phyloP scores from a whole-genome alignment of 2,888 invertebrate species.

The Cerastis rubricosa region DNA sequence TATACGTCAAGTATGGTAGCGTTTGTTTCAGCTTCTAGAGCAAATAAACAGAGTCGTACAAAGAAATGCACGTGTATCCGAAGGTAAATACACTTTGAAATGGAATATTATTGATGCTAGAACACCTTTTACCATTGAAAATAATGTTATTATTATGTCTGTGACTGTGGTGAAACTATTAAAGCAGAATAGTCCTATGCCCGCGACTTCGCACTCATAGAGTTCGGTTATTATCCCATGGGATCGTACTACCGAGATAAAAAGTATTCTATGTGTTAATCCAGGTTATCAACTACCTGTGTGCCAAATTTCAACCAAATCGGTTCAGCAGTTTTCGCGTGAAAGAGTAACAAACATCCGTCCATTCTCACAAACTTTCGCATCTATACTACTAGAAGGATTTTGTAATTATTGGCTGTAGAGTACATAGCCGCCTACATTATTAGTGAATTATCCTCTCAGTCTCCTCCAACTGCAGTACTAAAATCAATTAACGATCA shows the following conservation, averaged over 20 bases:
- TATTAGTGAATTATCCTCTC: background rate
- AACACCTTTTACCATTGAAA: background rate
- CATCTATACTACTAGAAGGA: no score
- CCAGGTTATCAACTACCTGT: no score
- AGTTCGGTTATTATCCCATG: no score
- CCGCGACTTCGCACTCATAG: no score
- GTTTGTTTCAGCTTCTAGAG: constrained; percentile 29
- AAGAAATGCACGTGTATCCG: constrained; percentile 24
- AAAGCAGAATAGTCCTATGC: background rate
- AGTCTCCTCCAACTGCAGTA: background rate
- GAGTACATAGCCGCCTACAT: background rate
- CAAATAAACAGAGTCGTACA: constrained; percentile 41
- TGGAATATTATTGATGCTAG: constrained; percentile 9
- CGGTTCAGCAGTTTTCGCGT: no score
- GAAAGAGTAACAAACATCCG: no score
- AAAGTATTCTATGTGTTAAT: no score
- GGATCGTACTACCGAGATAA: no score
- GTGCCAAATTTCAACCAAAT: no score
- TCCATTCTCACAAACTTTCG: no score
- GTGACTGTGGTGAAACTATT: background rate
- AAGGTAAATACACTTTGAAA: constrained; percentile 34
- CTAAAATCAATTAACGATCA: background rate
- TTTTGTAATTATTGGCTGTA: background rate
- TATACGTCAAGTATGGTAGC: constrained; percentile 3
- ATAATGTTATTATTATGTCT: background rate